Base-by-base conservation (phyloP, 1,140 invertebrate genomes). In the Riptortus pedestris region DNA sequence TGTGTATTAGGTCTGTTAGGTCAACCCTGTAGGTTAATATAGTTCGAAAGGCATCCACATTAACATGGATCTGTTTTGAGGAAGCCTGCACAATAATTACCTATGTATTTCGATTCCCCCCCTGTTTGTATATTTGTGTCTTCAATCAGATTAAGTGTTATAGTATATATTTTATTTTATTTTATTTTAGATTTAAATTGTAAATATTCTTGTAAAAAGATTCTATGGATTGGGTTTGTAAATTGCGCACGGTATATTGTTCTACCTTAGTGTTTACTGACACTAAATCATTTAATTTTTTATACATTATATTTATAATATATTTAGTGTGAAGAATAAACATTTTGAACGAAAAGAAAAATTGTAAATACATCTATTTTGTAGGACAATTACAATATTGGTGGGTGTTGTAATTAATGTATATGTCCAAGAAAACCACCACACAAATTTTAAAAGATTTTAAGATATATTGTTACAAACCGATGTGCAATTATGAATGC, bases 311-410 rank as follows among this genome's bases (percentile, higher is more conserved):
- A 55, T 55, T 55, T 55, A 26, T 24, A 24, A 55, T 55, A 55
- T 55, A 47, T 57, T 24, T 29, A 57, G 27, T 59, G 31, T n/a
- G 18, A 11, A 18, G 31, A 59, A 29, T 18, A n/a, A n/a, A n/a
- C n/a, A 18, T 31, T 29, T 31, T 64, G 63, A 58, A n/a, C n/a
- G n/a, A n/a, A n/a, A n/a, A 64, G 28, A 59, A 58, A 58, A 64
- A 38, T 58, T 64, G 63, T 64, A 64, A 45, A 64, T 64, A 64
- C 47, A 27, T 64, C 33, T 59, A 64, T 64, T 59, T 47, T 47
- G 45, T 47, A 47, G 45, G 45, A 22, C 18, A 20, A 20, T 47
- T 47, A 9, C 45, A 47, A 20, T 22, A 20, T 47, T 47, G 45
- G 45, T 47, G 45, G 45, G 18, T 20, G 22, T 47, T 47, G 45